These are phyloP conservation scores for Pemphigus obesinymphae DNA, from an alignment of 1,140 invertebrate genomes.

Conservation along the genomic window DNA sequence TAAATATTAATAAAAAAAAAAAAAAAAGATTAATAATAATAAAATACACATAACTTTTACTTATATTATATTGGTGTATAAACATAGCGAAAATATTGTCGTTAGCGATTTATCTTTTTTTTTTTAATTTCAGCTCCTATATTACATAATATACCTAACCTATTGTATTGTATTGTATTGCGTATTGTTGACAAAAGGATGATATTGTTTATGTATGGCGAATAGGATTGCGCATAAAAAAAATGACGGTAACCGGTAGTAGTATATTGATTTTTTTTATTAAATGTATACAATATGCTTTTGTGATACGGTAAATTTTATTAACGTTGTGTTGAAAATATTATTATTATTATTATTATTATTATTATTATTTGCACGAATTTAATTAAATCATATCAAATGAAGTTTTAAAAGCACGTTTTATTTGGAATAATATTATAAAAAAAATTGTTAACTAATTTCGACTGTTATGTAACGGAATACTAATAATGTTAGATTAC, in stretches of 20 bases:
- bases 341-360: conserved; percentile 15
- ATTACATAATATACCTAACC: not conserved
- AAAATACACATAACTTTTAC: not conserved
- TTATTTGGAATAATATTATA: not conserved
- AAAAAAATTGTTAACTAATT: conserved; percentile 15
- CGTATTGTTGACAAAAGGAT: not conserved
- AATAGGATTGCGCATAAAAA: not conserved
- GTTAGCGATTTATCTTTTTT: not conserved
- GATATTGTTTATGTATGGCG: not conserved
- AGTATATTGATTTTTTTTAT: not conserved
- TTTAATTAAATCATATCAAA: conserved; percentile 40
- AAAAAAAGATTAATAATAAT: no score
- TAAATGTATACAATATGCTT: conserved; percentile 17
- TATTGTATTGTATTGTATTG: not conserved
- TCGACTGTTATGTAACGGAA: not conserved
- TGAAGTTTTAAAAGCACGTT: conserved; percentile 33
- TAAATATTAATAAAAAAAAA: not conserved
- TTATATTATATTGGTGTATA: not conserved
- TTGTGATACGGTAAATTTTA: conserved; percentile 31
- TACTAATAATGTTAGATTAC: not conserved
- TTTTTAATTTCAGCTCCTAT: not conserved
- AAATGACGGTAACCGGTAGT: no score
- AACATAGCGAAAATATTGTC: conserved; percentile 4
- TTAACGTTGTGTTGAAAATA: conserved; percentile 13
- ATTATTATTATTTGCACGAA: conserved; percentile 39